Percentiles rank a stretch among this genome's conserved stretches.
Conservation (phyloP, 2,113 vertebrate genomes). For the Stegastes partitus region DNA sequence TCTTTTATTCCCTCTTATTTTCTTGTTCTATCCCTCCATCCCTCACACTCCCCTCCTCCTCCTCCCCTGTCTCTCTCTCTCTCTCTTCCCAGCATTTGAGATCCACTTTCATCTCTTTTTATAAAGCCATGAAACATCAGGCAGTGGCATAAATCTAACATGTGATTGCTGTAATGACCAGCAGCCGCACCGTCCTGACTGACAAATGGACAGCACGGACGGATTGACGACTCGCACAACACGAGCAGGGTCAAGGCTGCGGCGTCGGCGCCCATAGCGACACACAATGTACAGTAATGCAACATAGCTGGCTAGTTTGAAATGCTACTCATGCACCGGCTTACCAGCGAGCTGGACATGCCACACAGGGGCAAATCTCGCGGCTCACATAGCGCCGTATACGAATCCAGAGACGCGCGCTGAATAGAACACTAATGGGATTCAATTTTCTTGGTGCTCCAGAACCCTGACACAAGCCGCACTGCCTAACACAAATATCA, state of each 20-base stretch:
- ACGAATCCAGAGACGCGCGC: conserved; percentile 48
- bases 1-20: conserved; percentile 27
- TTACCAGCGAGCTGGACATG: conserved; percentile 3
- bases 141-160: conserved; percentile 67
- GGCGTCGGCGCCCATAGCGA: background rate
- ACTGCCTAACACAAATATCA: conserved; percentile 66
- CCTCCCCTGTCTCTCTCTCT: background rate
- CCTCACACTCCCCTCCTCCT: background rate
- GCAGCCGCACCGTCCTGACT: conserved; percentile 38
- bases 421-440: conserved; percentile 68
- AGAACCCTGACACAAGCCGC: conserved; percentile 47
- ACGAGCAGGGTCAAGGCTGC: conserved; percentile 42
- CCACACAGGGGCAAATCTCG: conserved; percentile 28
- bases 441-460: conserved; percentile 69
- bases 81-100: conserved; percentile 31
- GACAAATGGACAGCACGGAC: conserved; percentile 28
- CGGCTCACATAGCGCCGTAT: conserved; percentile 46
- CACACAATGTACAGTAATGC: conserved; percentile 16
- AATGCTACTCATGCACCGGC: conserved; percentile 37
- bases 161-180: conserved; percentile 62
- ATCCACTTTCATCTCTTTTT: conserved; percentile 74
- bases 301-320: conserved; percentile 36
- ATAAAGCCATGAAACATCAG: conserved; percentile 77
- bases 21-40: conserved; percentile 11
- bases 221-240: conserved; percentile 2